A percentile compares a stretch with the other conserved stretches of the same genome.
Conservation (phyloP, 2,888 invertebrate genomes). For the Melinopterus prodromus region DNA sequence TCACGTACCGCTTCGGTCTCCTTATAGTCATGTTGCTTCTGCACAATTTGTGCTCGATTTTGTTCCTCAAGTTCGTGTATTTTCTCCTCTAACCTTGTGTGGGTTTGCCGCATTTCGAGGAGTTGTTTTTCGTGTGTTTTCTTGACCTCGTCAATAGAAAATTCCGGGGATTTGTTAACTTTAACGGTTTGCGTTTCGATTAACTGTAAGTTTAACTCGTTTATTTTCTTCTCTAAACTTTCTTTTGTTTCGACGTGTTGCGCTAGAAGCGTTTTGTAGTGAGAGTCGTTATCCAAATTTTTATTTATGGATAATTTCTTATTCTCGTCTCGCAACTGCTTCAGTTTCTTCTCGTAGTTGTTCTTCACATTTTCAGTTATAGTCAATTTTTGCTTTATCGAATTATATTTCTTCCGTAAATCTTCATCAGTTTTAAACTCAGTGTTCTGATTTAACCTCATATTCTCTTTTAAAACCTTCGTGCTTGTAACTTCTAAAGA, state of each 20-base stretch:
- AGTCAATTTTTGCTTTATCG: constrained; percentile 47
- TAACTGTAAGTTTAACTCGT: constrained; percentile 45
- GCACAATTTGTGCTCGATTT: constrained; percentile 28
- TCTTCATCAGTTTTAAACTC: constrained; percentile 44
- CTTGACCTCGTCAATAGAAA: constrained; percentile 4
- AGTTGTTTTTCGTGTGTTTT: constrained; percentile 19
- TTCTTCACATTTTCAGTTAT: constrained; percentile 47
- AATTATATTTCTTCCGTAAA: constrained; percentile 48
- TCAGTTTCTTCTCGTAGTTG: constrained; percentile 49
- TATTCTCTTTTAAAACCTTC: constrained; percentile 42
- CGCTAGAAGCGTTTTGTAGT: constrained; percentile 47
- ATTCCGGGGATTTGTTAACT: constrained; percentile 11
- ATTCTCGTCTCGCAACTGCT: constrained; percentile 51
- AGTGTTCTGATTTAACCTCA: constrained; percentile 17
- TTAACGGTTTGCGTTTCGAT: constrained; percentile 41
- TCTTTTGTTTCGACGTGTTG: constrained; percentile 48
- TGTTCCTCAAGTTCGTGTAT: constrained; percentile 33
- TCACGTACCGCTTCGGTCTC: constrained; percentile 50
- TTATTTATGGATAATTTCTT: constrained; percentile 41
- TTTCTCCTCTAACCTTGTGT: constrained; percentile 36
- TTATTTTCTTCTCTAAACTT: constrained; percentile 47
- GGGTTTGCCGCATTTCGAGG: constrained; percentile 25
- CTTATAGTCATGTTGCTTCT: constrained; percentile 35
- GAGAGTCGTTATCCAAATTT: constrained; percentile 42
- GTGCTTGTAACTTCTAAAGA: constrained; percentile 28